phyloP scores from a whole-genome alignment of 2,888 invertebrate genomes.

The Fragum sueziense region DNA sequence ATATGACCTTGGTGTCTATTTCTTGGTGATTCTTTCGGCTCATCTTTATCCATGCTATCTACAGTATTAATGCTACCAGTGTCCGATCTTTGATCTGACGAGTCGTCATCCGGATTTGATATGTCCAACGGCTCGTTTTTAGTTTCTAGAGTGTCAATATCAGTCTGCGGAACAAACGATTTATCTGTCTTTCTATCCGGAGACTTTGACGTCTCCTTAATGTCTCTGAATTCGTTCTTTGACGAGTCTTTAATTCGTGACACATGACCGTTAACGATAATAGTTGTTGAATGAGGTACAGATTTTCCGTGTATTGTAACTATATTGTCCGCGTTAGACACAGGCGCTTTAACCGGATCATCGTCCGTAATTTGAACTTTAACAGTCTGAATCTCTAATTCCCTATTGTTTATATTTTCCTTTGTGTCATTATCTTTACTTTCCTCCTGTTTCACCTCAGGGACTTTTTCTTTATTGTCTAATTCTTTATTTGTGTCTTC shows the following conservation, averaged over 20 bases:
- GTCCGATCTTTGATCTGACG: constrained; percentile 72
- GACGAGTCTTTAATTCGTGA: constrained; percentile 60
- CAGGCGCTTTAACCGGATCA: constrained; percentile 37
- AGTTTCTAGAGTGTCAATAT: constrained; percentile 76
- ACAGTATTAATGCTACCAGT: constrained; percentile 74
- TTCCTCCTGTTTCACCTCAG: neutral
- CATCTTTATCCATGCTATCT: constrained; percentile 72
- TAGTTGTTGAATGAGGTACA: constrained; percentile 65
- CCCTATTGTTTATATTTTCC: constrained; percentile 23
- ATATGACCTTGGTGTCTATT: constrained; percentile 56
- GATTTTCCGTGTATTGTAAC: constrained; percentile 72
- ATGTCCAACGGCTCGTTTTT: constrained; percentile 66
- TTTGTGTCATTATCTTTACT: constrained; percentile 25
- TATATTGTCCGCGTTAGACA: constrained; percentile 56
- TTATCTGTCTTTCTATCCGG: constrained; percentile 44
- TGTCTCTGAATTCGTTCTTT: constrained; percentile 4
- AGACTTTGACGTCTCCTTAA: constrained; percentile 40
- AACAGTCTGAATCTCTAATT: constrained; percentile 70
- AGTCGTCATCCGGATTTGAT: constrained; percentile 72
- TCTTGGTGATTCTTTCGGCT: constrained; percentile 46
- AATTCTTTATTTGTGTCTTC: constrained; percentile 26
- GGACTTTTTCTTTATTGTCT: neutral
- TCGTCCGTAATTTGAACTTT: constrained; percentile 66
- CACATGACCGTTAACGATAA: constrained; percentile 74
- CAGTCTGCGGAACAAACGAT: constrained; percentile 72